These are phyloP conservation scores for Ceyx cyanopectus DNA, from an alignment of 2,113 vertebrate genomes.

Conservation along the genomic window DNA sequence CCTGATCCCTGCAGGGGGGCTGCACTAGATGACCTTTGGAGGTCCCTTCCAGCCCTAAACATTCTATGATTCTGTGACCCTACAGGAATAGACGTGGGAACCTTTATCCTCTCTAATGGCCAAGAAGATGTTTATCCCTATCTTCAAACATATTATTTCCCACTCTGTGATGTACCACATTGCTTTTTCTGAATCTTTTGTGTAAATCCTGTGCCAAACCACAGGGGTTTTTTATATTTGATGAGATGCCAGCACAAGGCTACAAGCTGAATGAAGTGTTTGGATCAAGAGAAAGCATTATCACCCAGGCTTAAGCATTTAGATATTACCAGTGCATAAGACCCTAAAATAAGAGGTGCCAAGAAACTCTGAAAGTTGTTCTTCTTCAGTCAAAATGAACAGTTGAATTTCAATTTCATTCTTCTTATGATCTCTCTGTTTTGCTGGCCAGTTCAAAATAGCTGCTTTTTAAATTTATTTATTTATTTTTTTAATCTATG, in stretches of 20 bases:
- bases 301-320: background rate
- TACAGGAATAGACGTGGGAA: background rate
- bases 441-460: background rate
- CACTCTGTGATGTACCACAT: background rate
- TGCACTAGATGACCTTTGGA: too few relatives aligned
- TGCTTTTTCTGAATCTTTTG: conserved; percentile 1
- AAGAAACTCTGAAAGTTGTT: background rate
- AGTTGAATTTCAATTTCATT: conserved; percentile 13
- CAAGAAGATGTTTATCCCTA: background rate
- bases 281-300: conserved; percentile 16
- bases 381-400: background rate
- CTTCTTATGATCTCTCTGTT: background rate
- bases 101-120: background rate
- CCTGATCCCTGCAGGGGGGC: too few relatives aligned
- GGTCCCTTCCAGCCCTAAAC: too few relatives aligned
- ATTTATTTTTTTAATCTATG: background rate
- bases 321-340: background rate
- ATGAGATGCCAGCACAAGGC: background rate
- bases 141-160: background rate
- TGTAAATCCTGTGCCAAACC: conserved; percentile 26
- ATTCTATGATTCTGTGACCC: too few relatives aligned
- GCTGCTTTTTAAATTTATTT: background rate
- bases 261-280: background rate
- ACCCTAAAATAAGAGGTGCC: background rate
- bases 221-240: conserved; percentile 33